These are phyloP conservation scores for Tichodroma muraria DNA, from an alignment of 2,113 vertebrate species.

Conservation along the genomic window DNA sequence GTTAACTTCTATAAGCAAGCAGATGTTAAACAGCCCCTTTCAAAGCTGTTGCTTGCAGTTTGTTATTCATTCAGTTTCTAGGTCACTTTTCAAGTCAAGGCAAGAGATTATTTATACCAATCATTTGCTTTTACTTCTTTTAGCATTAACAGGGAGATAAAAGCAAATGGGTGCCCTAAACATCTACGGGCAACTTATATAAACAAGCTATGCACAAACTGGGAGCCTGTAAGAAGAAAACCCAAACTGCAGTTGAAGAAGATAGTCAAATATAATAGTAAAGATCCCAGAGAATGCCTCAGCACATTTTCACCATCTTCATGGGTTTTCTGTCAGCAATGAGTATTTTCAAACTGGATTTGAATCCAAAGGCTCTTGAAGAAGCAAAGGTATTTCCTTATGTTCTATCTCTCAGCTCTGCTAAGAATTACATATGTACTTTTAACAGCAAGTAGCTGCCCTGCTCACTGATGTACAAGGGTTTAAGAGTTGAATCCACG, in stretches of 20 bases:
- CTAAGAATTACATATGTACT: neutral
- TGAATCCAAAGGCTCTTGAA: neutral
- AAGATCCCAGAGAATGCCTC: neutral
- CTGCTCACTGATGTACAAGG: neutral
- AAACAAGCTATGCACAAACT: neutral
- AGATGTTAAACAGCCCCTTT: neutral
- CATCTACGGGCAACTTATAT: neutral
- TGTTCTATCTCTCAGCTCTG: neutral
- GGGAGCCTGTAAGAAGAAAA: neutral
- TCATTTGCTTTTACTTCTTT: neutral
- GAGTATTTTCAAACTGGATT: neutral
- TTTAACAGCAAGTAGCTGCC: neutral
- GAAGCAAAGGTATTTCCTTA: neutral
- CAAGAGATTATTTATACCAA: neutral
- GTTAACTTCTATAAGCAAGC: neutral
- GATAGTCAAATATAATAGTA: neutral
- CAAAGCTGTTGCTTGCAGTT: neutral
- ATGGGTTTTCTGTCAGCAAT: neutral
- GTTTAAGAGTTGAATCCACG: neutral
- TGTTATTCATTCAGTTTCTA: neutral
- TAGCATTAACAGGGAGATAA: neutral
- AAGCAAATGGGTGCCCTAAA: neutral
- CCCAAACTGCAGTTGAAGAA: neutral
- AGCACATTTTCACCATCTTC: neutral
- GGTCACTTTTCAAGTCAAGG: neutral